A percentile compares a stretch with the other conserved stretches of the same genome.
Evolutionary conservation across 2,888 invertebrate species (phyloP).

Genomic region (Desoria tigrina): DNA sequence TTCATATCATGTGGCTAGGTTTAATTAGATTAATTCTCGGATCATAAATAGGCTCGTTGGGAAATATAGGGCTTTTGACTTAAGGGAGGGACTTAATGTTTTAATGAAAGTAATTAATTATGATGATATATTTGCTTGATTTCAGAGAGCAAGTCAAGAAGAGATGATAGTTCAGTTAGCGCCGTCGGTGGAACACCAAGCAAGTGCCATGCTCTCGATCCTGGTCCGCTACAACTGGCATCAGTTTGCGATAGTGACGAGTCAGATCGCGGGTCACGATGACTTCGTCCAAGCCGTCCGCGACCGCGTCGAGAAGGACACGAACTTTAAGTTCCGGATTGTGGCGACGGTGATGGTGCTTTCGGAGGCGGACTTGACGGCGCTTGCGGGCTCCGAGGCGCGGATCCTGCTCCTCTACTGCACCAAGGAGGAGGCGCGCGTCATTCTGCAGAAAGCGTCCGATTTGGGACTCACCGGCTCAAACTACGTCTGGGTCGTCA

Average conservation of each 20-base stretch:
- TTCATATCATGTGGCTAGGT: too few relatives aligned
- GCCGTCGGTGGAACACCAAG: constrained; percentile 94
- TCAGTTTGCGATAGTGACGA: constrained; percentile 90
- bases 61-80: too few relatives aligned
- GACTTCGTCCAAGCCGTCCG: constrained; percentile 93
- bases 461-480: constrained; percentile 77
- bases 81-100: too few relatives aligned
- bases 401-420: constrained; percentile 90
- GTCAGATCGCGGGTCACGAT: constrained; percentile 90
- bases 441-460: constrained; percentile 69
- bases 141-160: constrained; percentile 63
- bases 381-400: constrained; percentile 84
- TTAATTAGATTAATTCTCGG: too few relatives aligned
- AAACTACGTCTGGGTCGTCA: constrained; percentile 95
- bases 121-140: constrained; percentile 18
- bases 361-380: constrained; percentile 71
- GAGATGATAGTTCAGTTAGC: constrained; percentile 90
- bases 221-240: constrained; percentile 95
- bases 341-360: constrained; percentile 79
- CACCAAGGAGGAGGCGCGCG: constrained; percentile 81
- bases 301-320: constrained; percentile 82
- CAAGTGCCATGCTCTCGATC: constrained; percentile 92
- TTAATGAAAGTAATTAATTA: too few relatives aligned
- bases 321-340: constrained; percentile 57
- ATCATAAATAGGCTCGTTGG: too few relatives aligned